Conservation (phyloP, 2,113 vertebrate genomes). For the Strigops habroptila region DNA sequence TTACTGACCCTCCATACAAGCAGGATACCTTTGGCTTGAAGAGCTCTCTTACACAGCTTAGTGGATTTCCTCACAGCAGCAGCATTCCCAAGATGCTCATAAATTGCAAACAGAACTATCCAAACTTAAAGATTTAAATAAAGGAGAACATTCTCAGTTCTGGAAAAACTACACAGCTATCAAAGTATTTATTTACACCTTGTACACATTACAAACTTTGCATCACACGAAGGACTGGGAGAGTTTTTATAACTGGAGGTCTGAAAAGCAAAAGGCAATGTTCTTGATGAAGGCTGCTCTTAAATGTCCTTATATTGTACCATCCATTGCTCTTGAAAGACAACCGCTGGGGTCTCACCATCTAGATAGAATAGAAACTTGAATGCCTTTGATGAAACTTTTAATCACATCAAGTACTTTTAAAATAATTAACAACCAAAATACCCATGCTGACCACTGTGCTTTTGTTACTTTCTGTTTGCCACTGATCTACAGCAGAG, state of each 20-base stretch:
- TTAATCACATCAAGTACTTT: neutral
- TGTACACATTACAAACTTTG: neutral
- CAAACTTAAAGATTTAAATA: neutral
- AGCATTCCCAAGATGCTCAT: neutral
- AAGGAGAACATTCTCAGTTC: neutral
- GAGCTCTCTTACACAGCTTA: neutral
- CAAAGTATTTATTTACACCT: slow-evolving; percentile 39
- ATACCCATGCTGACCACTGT: neutral
- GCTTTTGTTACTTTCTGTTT: neutral
- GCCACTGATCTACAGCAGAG: neutral
- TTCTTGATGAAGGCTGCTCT: neutral
- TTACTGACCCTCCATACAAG: neutral
- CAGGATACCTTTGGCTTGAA: neutral
- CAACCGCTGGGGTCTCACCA: neutral
- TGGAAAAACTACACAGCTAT: neutral
- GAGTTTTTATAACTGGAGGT: neutral
- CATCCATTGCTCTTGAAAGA: neutral
- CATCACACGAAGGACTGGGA: neutral
- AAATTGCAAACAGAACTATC: neutral
- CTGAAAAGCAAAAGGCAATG: neutral
- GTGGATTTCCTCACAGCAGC: neutral
- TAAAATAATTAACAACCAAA: neutral
- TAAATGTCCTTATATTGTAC: neutral
- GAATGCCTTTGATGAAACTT: neutral
- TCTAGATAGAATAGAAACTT: neutral